Evolutionary conservation across 1,140 invertebrate genomes (phyloP).

Genomic region (Drosophila funebris): DNA sequence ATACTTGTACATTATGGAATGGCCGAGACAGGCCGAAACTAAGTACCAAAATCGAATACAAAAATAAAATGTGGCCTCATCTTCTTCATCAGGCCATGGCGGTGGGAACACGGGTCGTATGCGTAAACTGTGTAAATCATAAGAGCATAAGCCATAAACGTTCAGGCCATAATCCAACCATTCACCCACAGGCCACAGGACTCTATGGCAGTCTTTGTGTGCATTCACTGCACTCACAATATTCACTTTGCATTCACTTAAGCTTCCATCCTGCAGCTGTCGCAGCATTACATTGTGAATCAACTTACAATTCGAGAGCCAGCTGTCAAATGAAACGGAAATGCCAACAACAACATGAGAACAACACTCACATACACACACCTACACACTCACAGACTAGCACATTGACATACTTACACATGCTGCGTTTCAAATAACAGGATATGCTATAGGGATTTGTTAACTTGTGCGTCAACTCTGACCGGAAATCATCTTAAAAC

Average conservation of each 20-base stretch:
- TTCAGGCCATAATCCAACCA: background rate
- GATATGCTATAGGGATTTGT: constrained; percentile 6
- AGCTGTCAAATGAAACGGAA: constrained; percentile 51
- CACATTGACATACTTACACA: background rate
- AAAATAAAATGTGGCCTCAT: constrained; percentile 33
- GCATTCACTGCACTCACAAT: constrained; percentile 29
- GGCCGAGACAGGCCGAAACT: background rate
- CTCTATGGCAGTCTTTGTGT: background rate
- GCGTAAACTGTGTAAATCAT: constrained; percentile 14
- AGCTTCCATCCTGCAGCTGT: constrained; percentile 31
- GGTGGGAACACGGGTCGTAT: constrained; percentile 2
- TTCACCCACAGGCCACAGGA: background rate
- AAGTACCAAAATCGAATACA: constrained; percentile 4
- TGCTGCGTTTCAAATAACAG: constrained; percentile 1
- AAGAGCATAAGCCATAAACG: constrained; percentile 1
- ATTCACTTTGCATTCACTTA: constrained; percentile 28
- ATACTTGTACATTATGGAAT: constrained; percentile 7
- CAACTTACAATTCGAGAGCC: constrained; percentile 8
- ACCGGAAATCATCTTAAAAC: constrained; percentile 34
- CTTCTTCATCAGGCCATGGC: background rate
- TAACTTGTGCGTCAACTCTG: constrained; percentile 12
- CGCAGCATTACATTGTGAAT: constrained; percentile 1
- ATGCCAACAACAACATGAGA: constrained; percentile 8
- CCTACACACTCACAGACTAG: background rate
- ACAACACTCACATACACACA: background rate